Evolutionary conservation across 1,140 invertebrate species (phyloP), one percentile per base, ranked within the genome.

Genomic region (Mactra quadrangularis): DNA sequence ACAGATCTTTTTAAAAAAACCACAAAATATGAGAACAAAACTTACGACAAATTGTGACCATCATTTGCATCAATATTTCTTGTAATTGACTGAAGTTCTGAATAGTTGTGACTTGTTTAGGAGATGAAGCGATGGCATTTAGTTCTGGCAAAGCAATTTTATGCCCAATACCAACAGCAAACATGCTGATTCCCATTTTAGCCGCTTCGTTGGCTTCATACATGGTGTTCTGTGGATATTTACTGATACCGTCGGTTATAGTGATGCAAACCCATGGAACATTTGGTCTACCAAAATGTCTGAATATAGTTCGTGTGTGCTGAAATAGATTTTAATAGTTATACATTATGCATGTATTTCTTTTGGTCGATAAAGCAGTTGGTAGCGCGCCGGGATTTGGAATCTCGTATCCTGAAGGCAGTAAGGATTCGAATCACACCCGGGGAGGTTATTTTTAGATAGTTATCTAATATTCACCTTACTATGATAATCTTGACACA

Each of bases 241-340:
- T 83, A 25, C 75, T 78, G 27, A 59, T 76, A 7, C 86, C 84
- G 57, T 87, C 86, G 22, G 86, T 87, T 22, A 87, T 85, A 3
- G 85, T 75, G 33, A 87, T 68, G n/a, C 68, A 59, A 0, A 85
- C 57, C 41, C 74, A 72, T 1, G 78, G 77, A 27, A 87, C 79
- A 45, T 60, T 57, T 22, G 57, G 52, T 19, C 85, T 53, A 3
- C 76, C 79, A 22, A 75, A 17, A 9, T 11, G 22, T 6, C 55
- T 17, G 27, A 78, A 72, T 7, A 72, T 78, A 47, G 62, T 33
- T 27, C 19, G 72, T 60, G 72, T 83, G 29, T 83, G 22, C 77
- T 81, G 66, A 3, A 45, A 45, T 17, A n/a, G n/a, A n/a, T n/a
- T n/a, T n/a, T n/a, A n/a, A n/a, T n/a, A n/a, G n/a, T n/a, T n/a